A percentile compares a stretch with the other conserved stretches of the same genome.
Evolutionary conservation across 2,797 vertebrate genomes (phyloP).

Genomic region (Crax fasciolata): DNA sequence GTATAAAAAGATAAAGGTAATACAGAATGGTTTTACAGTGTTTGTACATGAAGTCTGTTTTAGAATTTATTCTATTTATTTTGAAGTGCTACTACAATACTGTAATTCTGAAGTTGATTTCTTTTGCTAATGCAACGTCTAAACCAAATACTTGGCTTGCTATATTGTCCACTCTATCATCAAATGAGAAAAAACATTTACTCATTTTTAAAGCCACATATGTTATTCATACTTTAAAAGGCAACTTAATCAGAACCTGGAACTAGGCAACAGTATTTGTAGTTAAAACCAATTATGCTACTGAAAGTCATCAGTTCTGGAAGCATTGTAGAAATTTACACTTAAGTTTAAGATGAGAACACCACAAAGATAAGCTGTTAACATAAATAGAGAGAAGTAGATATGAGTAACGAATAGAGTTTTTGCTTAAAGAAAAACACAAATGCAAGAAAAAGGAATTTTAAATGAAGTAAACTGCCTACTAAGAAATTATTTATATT

Average conservation of each 20-base stretch:
- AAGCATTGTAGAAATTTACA: neutral
- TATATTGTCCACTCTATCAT: neutral
- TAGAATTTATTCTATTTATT: neutral
- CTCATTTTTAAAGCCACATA: neutral
- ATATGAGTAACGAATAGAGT: neutral
- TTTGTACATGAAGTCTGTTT: neutral
- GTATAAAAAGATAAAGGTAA: neutral
- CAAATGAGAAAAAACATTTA: neutral
- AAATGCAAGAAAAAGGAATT: neutral
- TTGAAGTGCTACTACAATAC: neutral
- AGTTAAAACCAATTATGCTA: neutral
- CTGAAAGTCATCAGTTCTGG: neutral
- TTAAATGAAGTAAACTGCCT: conserved; percentile 7
- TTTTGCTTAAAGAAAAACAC: neutral
- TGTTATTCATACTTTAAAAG: neutral
- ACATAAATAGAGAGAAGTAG: neutral
- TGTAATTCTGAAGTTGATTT: neutral
- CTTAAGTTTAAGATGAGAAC: neutral
- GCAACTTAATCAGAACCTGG: neutral
- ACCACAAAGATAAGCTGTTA: neutral
- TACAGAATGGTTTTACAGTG: neutral
- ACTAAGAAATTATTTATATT: neutral
- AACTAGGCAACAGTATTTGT: neutral
- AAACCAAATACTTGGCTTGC: neutral
- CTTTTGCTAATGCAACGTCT: neutral